Conservation (phyloP, 2,888 invertebrate genomes). For the Andrena dorsata region DNA sequence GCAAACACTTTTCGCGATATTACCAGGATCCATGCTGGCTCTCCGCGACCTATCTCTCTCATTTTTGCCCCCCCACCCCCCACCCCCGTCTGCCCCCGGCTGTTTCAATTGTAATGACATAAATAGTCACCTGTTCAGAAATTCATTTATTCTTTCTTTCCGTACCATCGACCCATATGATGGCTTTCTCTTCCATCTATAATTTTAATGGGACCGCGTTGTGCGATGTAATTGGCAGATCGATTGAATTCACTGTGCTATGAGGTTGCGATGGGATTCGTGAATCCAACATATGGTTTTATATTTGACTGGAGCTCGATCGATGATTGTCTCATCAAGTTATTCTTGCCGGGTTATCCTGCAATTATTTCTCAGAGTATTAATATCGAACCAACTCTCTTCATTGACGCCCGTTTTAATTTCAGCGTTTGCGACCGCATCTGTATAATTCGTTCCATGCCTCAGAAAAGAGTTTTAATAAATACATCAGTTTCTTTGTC, state of each 20-base stretch:
- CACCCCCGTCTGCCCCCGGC: conserved; percentile 15
- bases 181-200: neutral
- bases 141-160: conserved; percentile 56
- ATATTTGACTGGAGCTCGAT: conserved; percentile 2
- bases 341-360: neutral
- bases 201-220: conserved; percentile 12
- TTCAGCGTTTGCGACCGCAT: too few species aligned
- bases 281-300: neutral
- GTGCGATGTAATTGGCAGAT: conserved; percentile 25
- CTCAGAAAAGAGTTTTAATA: too few species aligned
- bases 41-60: conserved; percentile 57
- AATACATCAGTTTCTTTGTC: too few species aligned
- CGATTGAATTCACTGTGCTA: conserved; percentile 10
- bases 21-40: conserved; percentile 76
- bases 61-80: conserved; percentile 46
- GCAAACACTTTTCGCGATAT: conserved; percentile 85
- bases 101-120: conserved; percentile 62
- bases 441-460: too few species aligned
- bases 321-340: neutral
- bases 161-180: conserved; percentile 30
- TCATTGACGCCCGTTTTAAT: neutral
- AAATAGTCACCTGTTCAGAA: conserved; percentile 62
- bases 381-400: neutral
- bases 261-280: neutral
- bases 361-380: neutral